Evolutionary conservation across 2,888 invertebrate species (phyloP).

Genomic region (Heliconius cydno): DNA sequence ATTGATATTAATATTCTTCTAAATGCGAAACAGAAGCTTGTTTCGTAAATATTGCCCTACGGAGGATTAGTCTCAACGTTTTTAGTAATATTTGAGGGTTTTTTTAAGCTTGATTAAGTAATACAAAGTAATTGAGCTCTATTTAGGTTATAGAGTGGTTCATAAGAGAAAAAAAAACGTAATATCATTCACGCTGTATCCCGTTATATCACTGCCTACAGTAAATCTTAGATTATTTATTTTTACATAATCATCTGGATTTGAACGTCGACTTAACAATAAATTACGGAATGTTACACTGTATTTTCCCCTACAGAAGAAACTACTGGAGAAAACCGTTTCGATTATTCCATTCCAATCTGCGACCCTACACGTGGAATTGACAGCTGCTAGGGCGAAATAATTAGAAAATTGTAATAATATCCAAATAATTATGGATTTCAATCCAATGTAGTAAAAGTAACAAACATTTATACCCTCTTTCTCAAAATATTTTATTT

Average conservation of each 20-base stretch:
- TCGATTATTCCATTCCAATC: background rate
- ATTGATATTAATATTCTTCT: conserved; percentile 9
- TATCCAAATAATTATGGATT: background rate
- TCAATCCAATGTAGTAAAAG: background rate
- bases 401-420: conserved; percentile 1
- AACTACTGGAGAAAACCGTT: background rate
- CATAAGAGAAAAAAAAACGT: background rate
- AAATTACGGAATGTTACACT: background rate
- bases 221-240: background rate
- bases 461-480: background rate
- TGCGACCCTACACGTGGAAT: conserved; percentile 5
- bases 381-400: conserved; percentile 11
- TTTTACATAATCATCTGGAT: background rate
- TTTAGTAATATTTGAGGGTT: conserved; percentile 12
- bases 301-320: background rate
- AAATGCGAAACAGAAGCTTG: conserved; percentile 4
- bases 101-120: background rate
- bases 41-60: conserved; percentile 12
- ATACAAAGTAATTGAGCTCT: background rate
- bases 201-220: too few relatives aligned
- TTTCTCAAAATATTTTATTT: too few relatives aligned
- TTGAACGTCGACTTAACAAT: background rate
- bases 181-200: background rate
- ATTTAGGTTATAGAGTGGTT: background rate
- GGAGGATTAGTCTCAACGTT: conserved; percentile 13